These are phyloP conservation scores for Leptopilina boulardi DNA, from an alignment of 1,140 invertebrate species.

Conservation along the genomic window DNA sequence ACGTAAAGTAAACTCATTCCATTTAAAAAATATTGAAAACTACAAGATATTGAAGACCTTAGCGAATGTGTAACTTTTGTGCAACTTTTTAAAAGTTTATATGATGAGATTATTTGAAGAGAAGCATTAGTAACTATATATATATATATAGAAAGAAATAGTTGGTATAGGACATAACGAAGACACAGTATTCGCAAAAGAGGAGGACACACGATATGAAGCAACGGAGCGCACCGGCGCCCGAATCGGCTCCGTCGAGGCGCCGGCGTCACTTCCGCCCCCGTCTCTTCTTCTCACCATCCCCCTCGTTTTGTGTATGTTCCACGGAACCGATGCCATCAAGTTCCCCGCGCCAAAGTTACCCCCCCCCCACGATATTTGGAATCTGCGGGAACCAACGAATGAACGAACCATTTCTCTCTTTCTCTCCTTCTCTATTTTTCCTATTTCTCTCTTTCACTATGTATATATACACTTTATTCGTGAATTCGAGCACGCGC, in stretches of 20 bases:
- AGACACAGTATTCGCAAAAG: conserved; percentile 68
- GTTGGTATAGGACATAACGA: conserved; percentile 70
- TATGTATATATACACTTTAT: not conserved
- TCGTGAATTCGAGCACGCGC: conserved; percentile 55
- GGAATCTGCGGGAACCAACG: conserved; percentile 36
- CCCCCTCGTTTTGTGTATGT: conserved; percentile 49
- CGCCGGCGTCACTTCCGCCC: conserved; percentile 75
- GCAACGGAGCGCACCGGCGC: conserved; percentile 75
- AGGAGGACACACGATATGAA: conserved; percentile 64
- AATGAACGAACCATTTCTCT: conserved; percentile 39
- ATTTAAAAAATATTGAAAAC: too few relatives aligned
- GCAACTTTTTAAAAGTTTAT: not conserved
- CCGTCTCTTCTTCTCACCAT: conserved; percentile 54
- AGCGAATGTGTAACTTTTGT: not conserved
- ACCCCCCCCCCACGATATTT: conserved; percentile 39
- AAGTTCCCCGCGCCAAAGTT: conserved; percentile 54
- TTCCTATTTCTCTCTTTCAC: too few relatives aligned
- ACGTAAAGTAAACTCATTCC: too few relatives aligned
- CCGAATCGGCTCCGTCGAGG: conserved; percentile 74
- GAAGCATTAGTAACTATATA: conserved; percentile 61
- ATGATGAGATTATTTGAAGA: conserved; percentile 27
- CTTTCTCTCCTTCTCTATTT: too few relatives aligned
- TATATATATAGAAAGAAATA: conserved; percentile 62
- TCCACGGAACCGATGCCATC: conserved; percentile 58
- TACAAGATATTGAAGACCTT: too few relatives aligned